Evolutionary conservation across 2,113 vertebrate genomes (phyloP).

Genomic region (Nicator chloris): DNA sequence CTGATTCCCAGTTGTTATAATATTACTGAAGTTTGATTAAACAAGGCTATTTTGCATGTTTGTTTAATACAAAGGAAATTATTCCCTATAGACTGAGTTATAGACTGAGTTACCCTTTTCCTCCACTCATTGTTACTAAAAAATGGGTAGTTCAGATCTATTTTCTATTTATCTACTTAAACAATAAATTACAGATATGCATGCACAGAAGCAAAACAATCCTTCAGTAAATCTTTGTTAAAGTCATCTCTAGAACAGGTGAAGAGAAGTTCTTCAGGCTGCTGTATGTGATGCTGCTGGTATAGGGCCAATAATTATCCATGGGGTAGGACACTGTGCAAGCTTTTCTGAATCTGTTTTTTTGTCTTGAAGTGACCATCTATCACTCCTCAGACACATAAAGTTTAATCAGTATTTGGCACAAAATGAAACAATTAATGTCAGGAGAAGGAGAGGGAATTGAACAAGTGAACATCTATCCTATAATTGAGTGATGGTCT

Average conservation of each 20-base stretch:
- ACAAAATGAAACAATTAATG: background rate
- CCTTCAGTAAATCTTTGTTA: background rate
- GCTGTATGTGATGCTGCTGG: background rate
- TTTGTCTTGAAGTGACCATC: background rate
- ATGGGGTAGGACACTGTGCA: background rate
- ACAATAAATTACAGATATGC: background rate
- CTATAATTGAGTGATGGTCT: background rate
- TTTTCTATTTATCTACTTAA: background rate
- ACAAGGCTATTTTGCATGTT: background rate
- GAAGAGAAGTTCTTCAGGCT: background rate
- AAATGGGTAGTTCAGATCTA: background rate
- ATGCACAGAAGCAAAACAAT: background rate
- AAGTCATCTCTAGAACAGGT: background rate
- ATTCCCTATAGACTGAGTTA: background rate
- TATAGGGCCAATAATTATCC: background rate
- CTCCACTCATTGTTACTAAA: background rate
- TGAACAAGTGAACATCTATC: background rate
- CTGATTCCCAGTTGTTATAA: background rate
- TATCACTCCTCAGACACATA: background rate
- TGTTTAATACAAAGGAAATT: background rate
- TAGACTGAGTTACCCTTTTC: background rate
- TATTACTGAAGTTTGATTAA: background rate
- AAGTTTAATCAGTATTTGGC: background rate
- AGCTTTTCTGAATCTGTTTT: background rate
- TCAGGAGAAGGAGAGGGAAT: background rate